phyloP scores from a whole-genome alignment of 2,113 vertebrate species.

The Epinephelus lanceolatus region DNA sequence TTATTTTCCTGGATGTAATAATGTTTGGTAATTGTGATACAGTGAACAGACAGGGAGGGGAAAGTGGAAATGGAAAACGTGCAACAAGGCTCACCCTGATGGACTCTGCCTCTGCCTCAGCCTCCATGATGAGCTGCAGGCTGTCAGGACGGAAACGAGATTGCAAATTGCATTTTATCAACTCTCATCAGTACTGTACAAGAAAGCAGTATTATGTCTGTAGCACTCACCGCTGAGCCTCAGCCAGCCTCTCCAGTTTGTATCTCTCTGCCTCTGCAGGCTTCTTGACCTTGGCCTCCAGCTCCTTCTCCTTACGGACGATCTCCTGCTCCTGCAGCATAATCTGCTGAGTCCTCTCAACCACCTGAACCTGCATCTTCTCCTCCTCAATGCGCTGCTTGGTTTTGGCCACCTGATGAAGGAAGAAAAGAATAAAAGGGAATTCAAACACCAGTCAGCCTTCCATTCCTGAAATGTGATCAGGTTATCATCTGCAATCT shows the following conservation, averaged over 20 bases:
- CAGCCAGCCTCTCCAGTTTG: constrained; percentile 89
- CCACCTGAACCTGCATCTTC: constrained; percentile 92
- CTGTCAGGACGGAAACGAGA: constrained; percentile 67
- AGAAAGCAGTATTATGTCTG: neutral
- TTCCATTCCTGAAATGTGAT: neutral
- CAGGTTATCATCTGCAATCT: neutral
- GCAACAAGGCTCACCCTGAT: constrained; percentile 85
- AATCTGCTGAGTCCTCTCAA: constrained; percentile 93
- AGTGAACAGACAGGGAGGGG: neutral
- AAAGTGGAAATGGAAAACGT: neutral
- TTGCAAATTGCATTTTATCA: neutral
- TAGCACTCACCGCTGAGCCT: constrained; percentile 86
- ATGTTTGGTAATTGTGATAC: neutral
- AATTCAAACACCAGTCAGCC: neutral
- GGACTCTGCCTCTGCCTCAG: constrained; percentile 91
- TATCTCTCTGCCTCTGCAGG: constrained; percentile 92
- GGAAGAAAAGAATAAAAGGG: neutral
- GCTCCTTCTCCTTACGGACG: constrained; percentile 88
- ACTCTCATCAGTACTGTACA: neutral
- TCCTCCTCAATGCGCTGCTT: constrained; percentile 96
- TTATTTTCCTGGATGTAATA: neutral
- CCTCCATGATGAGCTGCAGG: constrained; percentile 91
- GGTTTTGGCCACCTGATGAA: constrained; percentile 92
- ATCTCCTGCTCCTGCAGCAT: constrained; percentile 94
- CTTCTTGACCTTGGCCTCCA: constrained; percentile 91